A percentile compares a stretch with the other conserved stretches of the same genome.
Conservation (phyloP, 1,140 invertebrate genomes). For the Nephila pilipes region DNA sequence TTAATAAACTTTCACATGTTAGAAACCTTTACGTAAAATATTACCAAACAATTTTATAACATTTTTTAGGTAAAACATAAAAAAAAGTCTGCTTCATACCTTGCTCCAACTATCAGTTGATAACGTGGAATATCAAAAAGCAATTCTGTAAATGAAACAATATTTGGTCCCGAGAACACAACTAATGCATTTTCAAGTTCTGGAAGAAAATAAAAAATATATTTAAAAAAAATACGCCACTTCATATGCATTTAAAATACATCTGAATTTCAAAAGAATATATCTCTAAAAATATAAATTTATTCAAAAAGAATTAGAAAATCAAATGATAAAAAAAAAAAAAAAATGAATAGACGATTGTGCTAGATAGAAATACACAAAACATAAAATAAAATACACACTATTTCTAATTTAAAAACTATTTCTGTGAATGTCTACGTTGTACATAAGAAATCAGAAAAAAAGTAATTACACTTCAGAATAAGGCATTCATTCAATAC, state of each 20-base stretch:
- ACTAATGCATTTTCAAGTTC: constrained; percentile 78
- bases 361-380: too few relatives aligned
- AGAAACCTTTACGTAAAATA: not conserved
- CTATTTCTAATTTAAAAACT: not conserved
- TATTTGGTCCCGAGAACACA: constrained; percentile 85
- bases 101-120: constrained; percentile 90
- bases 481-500: not conserved
- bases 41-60: not conserved
- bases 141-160: constrained; percentile 88
- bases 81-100: constrained; percentile 82
- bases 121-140: constrained; percentile 91
- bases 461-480: not conserved
- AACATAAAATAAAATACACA: too few relatives aligned
- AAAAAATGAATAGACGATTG: too few relatives aligned
- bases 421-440: not conserved
- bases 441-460: not conserved
- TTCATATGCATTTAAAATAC: not conserved
- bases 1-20: too few relatives aligned
- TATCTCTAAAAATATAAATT: not conserved
- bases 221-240: not conserved
- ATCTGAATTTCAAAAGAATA: not conserved
- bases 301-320: not conserved
- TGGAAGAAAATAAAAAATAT: constrained; percentile 74
- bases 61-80: not conserved
- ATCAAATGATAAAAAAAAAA: too few relatives aligned